phyloP scores from a whole-genome alignment of 2,888 invertebrate genomes.

The Melanchra persicariae region DNA sequence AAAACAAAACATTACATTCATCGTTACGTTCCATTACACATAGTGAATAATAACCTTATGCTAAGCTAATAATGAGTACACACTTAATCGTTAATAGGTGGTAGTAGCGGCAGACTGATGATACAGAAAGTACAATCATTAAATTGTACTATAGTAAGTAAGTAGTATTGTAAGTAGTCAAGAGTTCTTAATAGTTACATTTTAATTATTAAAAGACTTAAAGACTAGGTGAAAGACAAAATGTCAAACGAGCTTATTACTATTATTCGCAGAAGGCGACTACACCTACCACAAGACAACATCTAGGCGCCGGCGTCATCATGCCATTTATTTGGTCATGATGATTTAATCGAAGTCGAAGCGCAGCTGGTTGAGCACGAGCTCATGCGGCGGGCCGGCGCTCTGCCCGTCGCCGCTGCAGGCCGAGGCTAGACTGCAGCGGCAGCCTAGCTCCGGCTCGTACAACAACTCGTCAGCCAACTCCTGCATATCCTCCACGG shows the following conservation, averaged over 20 bases:
- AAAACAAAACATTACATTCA: too few relatives aligned
- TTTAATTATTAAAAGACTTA: too few relatives aligned
- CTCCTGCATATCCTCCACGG: conserved; percentile 12
- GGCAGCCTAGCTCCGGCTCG: conserved; percentile 42
- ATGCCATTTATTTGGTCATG: too few relatives aligned
- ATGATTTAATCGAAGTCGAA: too few relatives aligned
- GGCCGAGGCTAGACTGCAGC: conserved; percentile 27
- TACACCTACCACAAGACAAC: neutral
- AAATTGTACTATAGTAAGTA: too few relatives aligned
- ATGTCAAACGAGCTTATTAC: neutral
- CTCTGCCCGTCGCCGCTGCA: conserved; percentile 1
- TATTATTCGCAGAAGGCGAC: neutral
- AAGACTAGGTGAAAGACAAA: neutral
- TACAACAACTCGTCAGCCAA: conserved; percentile 32
- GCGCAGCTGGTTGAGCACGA: too few relatives aligned
- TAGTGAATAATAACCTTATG: neutral
- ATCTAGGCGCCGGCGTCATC: neutral
- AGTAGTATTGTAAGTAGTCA: too few relatives aligned
- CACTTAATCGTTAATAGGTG: neutral
- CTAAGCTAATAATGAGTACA: neutral
- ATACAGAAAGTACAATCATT: too few relatives aligned
- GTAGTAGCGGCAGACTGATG: neutral
- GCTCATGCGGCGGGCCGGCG: neutral
- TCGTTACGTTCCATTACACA: too few relatives aligned
- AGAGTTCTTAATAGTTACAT: too few relatives aligned